phyloP scores from a whole-genome alignment of 2,113 vertebrate genomes.

The Ovis aries region DNA sequence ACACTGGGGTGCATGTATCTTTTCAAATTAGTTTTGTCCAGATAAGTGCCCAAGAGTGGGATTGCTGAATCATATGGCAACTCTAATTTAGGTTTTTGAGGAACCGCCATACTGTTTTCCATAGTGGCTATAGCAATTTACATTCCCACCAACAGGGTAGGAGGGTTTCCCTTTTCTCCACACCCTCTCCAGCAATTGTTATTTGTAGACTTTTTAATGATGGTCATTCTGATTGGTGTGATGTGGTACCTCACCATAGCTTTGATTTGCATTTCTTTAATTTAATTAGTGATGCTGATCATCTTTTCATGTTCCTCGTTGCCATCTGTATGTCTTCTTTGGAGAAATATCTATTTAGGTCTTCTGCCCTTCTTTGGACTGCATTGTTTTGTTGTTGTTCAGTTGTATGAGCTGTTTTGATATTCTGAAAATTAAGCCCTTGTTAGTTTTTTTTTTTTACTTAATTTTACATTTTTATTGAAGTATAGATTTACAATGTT shows the following conservation, averaged over 20 bases:
- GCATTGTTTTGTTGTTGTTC: neutral
- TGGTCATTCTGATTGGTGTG: neutral
- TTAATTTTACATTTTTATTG: neutral
- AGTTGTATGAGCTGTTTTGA: neutral
- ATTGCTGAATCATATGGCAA: neutral
- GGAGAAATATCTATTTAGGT: neutral
- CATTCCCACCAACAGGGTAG: neutral
- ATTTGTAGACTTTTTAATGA: neutral
- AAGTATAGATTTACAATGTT: neutral
- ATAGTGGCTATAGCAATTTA: neutral
- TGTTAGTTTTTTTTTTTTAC: neutral
- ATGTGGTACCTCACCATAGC: neutral
- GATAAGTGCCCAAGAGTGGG: neutral
- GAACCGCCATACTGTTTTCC: neutral
- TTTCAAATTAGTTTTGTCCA: neutral
- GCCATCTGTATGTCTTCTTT: neutral
- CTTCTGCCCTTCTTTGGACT: neutral
- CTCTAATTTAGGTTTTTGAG: neutral
- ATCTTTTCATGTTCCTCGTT: neutral
- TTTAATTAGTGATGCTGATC: neutral
- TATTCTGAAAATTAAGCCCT: neutral
- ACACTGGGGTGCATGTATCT: neutral
- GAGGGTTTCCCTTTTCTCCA: neutral
- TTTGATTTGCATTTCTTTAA: neutral
- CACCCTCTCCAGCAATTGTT: neutral